phyloP scores from a whole-genome alignment of 2,113 vertebrate species.

The Colinus virginianus region DNA sequence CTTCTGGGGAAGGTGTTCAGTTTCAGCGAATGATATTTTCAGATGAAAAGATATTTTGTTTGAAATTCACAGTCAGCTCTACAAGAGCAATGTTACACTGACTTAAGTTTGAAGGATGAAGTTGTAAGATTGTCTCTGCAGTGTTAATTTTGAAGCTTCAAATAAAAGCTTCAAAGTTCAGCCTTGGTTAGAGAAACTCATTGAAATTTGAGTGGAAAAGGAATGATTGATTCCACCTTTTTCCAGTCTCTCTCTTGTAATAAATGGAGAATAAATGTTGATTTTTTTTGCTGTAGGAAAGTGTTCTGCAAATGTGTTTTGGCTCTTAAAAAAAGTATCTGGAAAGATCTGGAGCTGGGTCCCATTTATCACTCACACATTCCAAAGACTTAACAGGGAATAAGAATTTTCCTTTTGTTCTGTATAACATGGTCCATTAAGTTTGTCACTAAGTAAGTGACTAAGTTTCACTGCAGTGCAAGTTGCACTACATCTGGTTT shows the following conservation, averaged over 20 bases:
- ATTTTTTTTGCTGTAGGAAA: not conserved
- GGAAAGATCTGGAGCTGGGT: not conserved
- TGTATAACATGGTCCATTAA: not conserved
- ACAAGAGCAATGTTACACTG: not conserved
- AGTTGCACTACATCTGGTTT: slow-evolving; percentile 31
- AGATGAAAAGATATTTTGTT: not conserved
- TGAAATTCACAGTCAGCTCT: not conserved
- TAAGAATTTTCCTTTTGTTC: not conserved
- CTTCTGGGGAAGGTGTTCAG: not conserved
- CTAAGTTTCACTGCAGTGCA: not conserved
- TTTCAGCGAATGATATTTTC: not conserved
- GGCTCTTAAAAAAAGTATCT: not conserved
- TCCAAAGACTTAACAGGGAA: not conserved
- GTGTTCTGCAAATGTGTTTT: not conserved
- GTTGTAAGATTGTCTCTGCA: not conserved
- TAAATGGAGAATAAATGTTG: not conserved
- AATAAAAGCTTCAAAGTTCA: not conserved
- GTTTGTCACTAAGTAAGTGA: not conserved
- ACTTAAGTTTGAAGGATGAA: not conserved
- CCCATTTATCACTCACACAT: not conserved
- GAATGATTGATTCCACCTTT: not conserved
- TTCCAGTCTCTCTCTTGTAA: not conserved
- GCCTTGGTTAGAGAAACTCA: not conserved
- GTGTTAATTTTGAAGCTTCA: not conserved
- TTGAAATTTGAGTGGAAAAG: not conserved